Base-by-base conservation (phyloP, 2,888 invertebrate species). In the Lissonota sp. region DNA sequence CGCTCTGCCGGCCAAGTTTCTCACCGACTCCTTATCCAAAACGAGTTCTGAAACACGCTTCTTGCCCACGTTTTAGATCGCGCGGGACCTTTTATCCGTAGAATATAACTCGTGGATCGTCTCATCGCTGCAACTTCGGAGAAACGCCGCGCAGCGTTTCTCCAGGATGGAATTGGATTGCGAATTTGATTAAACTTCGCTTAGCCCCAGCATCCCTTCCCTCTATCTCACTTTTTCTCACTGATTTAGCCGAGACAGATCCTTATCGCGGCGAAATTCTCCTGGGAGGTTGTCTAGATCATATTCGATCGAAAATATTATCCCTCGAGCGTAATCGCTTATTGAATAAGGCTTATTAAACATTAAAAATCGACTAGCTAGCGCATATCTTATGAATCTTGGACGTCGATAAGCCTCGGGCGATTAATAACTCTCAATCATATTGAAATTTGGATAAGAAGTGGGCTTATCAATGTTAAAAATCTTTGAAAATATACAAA, bases 141-240 rank as follows among this genome's bases (percentile, higher is more conserved):
- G 26, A 26, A 26, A 26, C 26, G 26, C 44, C 46, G 62, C 14
- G 44, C 64, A 63, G 51, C 71, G 71, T 51, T 71, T 71, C 58
- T 39, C 16, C 53, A 58, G 26, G 42, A 66, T 66, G 14, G 49
- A 73, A 79, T 73, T 62, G 73, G 73, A 79, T 79, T 69, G 79
- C 55, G 79, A 69, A 79, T 79, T 79, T 73, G 79, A 79, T 79
- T 73, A 79, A 79, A 79, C 46, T 79, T 79, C 67, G 62, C 79
- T 73, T 57, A 73, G 58, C 55, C 40, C 3, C 58, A 44, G 26
- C 49, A 44, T 57, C 69, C 46, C 57, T 57, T 69, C 57, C 57
- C 57, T 60, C 53, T 42, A 44, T 72, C 12, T 39, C 55, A 49
- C 70, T 70, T 49, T 49, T 14, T 53, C 16, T 49, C 40, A 3